A percentile compares a stretch with the other conserved stretches of the same genome.
phyloP scores from a whole-genome alignment of 2,797 vertebrate genomes.

The Pempheris klunzingeri region DNA sequence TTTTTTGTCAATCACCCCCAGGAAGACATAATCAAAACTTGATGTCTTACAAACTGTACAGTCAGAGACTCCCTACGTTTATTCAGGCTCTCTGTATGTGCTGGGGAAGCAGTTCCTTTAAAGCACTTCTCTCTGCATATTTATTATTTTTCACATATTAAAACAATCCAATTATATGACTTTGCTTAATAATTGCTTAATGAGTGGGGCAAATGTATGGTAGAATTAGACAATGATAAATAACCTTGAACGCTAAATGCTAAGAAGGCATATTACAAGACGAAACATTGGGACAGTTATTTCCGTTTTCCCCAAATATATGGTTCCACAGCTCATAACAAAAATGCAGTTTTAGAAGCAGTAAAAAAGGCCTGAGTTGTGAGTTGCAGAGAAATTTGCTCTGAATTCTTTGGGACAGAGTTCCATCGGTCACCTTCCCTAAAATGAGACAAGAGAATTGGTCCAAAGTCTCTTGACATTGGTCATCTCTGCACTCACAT shows the following conservation, averaged over 20 bases:
- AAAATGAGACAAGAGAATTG: constrained; percentile 1
- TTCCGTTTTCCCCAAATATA: background rate
- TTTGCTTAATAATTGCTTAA: background rate
- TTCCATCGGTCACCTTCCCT: background rate
- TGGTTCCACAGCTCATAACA: background rate
- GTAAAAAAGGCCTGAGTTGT: background rate
- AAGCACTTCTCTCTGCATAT: background rate
- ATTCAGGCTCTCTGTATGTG: background rate
- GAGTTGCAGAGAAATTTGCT: background rate
- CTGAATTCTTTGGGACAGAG: background rate
- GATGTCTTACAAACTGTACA: background rate
- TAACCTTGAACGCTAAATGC: background rate
- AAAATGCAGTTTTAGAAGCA: background rate
- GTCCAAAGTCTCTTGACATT: no score
- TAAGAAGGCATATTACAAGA: background rate
- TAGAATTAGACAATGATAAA: background rate
- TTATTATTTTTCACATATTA: background rate
- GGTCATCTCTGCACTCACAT: background rate
- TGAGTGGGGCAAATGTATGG: background rate
- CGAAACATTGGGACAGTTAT: background rate
- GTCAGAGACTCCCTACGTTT: background rate
- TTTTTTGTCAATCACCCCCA: constrained; percentile 9
- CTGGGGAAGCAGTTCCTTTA: background rate
- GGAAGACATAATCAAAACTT: background rate
- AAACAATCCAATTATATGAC: background rate